A percentile compares a stretch with the other conserved stretches of the same genome.
These are phyloP conservation scores for Campylomormyrus numenius DNA, from an alignment of 2,113 vertebrate genomes.

Conservation along the genomic window DNA sequence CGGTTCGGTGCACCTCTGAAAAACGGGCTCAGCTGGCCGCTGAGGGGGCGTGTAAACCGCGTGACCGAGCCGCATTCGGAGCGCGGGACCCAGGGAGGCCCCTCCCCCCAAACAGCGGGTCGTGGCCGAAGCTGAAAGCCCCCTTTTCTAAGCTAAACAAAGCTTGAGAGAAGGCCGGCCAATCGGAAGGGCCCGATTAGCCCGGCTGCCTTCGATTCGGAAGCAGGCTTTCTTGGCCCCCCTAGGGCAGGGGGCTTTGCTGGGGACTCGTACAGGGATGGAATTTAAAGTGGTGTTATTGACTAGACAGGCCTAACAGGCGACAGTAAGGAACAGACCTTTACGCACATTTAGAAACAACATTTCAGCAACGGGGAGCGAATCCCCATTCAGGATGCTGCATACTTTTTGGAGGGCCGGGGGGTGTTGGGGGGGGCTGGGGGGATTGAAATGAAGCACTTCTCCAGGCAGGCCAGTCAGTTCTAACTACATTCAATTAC, in stretches of 20 bases:
- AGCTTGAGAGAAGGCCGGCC: background rate
- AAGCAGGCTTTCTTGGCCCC: background rate
- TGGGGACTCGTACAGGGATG: background rate
- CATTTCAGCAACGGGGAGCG: background rate
- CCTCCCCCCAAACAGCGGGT: background rate
- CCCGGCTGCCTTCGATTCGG: background rate
- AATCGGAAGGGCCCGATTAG: background rate
- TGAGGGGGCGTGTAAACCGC: background rate
- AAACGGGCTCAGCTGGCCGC: background rate
- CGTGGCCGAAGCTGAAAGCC: background rate
- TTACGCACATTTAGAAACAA: background rate
- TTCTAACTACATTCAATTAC: background rate
- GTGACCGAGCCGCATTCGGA: background rate
- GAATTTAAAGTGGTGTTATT: background rate
- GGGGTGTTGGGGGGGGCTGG: too few species aligned
- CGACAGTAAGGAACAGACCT: background rate
- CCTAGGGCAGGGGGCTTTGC: background rate
- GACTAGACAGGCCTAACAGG: background rate
- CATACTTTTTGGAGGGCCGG: too few species aligned
- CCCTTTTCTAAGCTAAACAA: background rate
- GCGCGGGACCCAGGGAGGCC: background rate
- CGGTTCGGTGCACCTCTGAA: background rate
- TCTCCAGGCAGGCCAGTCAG: too few species aligned
- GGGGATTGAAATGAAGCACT: background rate
- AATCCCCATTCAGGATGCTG: background rate